phyloP scores from a whole-genome alignment of 2,113 vertebrate species.

The Holacanthus passer region DNA sequence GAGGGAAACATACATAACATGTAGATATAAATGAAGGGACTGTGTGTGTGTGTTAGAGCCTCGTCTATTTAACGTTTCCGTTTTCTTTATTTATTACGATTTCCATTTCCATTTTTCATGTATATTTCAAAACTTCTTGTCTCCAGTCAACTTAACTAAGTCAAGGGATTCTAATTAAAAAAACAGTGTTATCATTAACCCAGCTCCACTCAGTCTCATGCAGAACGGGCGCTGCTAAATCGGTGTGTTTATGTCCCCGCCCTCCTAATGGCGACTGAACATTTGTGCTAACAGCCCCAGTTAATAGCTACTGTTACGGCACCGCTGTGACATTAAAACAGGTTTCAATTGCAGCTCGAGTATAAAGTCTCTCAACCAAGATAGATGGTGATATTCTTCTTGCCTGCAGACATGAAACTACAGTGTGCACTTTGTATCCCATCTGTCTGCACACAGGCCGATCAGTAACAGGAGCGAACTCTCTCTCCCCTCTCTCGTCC shows the following conservation, averaged over 20 bases:
- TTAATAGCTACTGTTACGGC: conserved; percentile 57
- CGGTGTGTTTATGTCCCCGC: conserved; percentile 22
- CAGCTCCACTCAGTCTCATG: neutral
- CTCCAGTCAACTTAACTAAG: neutral
- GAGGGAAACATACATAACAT: too few relatives aligned
- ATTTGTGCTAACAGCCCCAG: conserved; percentile 42
- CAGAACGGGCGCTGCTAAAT: conserved; percentile 27
- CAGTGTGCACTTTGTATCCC: conserved; percentile 52
- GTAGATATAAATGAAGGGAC: neutral
- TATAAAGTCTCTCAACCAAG: conserved; percentile 60
- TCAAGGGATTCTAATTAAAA: conserved; percentile 12
- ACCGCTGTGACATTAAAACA: conserved; percentile 53
- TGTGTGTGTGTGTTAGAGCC: neutral
- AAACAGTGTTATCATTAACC: conserved; percentile 1
- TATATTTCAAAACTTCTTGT: neutral
- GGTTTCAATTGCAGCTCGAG: conserved; percentile 42
- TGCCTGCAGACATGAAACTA: conserved; percentile 59
- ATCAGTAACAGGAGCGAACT: conserved; percentile 30
- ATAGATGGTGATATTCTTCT: conserved; percentile 60
- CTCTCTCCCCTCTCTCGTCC: neutral
- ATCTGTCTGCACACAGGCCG: conserved; percentile 46
- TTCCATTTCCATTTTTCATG: neutral
- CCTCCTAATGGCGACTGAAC: conserved; percentile 45
- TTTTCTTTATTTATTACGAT: neutral
- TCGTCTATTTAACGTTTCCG: neutral